Base-by-base conservation (phyloP, 2,797 vertebrate species). In the Spinus olivaceus region DNA sequence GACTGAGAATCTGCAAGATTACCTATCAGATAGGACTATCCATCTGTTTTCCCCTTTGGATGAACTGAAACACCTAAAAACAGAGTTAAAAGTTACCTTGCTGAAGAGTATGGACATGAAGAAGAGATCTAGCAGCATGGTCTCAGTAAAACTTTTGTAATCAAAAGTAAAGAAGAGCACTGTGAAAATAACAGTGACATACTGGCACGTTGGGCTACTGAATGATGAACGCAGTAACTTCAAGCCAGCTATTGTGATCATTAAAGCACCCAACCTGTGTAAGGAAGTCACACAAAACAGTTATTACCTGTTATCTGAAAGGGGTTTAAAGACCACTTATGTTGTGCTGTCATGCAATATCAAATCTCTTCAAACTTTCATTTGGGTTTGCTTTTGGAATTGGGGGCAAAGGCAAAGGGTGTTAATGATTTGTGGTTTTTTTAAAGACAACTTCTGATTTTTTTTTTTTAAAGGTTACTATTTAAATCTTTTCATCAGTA, bases 141-240 rank as follows among this genome's bases (percentile, higher is more conserved):
- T 99, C 97, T 99, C 99, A 2, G 99, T 99, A 96, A 99, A 99
- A 73, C 98, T 98, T 74, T 97, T 98, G 96, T 98, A 99, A 98
- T 99, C 99, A 92, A 99, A 99, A 96, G 98, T 99, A 98, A 99
- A 99, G 98, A 99, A 99, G 92, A 99, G 99, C 95, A 99, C 97
- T 86, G 99, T 99, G 96, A 99, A 99, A 98, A 99, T 98, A 96
- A 99, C 98, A 32, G 99, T 99, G 91, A 99, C 97, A 37, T 99
- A 99, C 97, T 99, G 99, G 95, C 99, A 99, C 2, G 99, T 99
- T 53, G 99, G 99, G 89, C 98, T 99, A 98, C 99, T 99, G 96
- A 99, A 99, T 81, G 98, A 99, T 44, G 99, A 99, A 21, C 99
- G 98, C 8, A 99, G 98, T 95, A 99, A 98, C 98, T 99, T 99